Evolutionary conservation across 2,888 invertebrate species (phyloP), one percentile per base, ranked within the genome.

Genomic region (Limnephilus auricula): DNA sequence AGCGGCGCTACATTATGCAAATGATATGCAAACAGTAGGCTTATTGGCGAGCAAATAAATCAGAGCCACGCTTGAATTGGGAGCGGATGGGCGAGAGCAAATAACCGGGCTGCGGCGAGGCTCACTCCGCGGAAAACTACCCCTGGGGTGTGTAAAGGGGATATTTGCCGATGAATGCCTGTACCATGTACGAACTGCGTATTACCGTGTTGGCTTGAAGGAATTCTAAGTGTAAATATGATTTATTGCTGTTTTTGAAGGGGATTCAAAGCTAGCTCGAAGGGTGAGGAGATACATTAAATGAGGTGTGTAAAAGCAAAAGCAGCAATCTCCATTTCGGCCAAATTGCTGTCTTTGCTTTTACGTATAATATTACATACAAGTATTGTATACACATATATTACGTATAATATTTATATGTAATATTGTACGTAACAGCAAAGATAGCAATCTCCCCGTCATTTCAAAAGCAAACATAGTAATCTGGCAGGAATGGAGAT

Each of bases 11-110:
- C 90, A 90, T 86, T 86, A 90, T 90, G 90, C 90, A 90, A 90
- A 90, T 84, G 90, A 40, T 85, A 90, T 90, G 90, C 90, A 90
- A 90, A 90, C 78, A 90, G 86, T 86, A 86, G 86, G 89, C 89
- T 90, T 85, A 90, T 85, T 86, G 90, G 85, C 78, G 79, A 15
- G 40, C 86, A 90, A 90, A 90, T 85, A 90, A 86, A 90, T 90
- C 84, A 90, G 86, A 32, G 45, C 65, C 65, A 65, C 50, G 65
- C 32, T 50, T 65, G 86, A 85, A 40, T 37, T 34, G 40, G 40
- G 84, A 45, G 84, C 84, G 30, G 84, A 32, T 34, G 18, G 82
- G 34, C 37, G 18, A n/a, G 15, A 82, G 34, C 34, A 82, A 31
- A 82, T 82, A 82, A 31, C 25, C 9, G 82, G 82, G 25, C 37